Base-by-base conservation (phyloP, 2,113 vertebrate species). In the Antechinus stuartii region DNA sequence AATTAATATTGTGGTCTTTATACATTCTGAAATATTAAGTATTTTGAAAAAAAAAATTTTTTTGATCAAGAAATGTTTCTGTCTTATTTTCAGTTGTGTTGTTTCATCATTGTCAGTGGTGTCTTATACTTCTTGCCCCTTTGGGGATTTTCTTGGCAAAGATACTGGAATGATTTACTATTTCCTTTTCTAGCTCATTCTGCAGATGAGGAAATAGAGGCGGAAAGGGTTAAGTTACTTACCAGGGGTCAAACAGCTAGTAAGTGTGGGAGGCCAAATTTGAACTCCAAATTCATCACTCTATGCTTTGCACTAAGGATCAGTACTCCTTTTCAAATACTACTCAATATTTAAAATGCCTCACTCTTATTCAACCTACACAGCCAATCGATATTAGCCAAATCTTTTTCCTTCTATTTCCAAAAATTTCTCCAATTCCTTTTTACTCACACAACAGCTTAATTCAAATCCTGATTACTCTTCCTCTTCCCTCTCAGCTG, bases 1-100 rank as follows among this genome's bases (percentile, higher is more conserved):
- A 84, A 94, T 84, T 90, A 92, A 56, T 92, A 95, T 5, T 89
- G 54, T 56, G 50, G 91, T 16, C 35, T 91, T 91, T 93, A 94
- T 23, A 96, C 96, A 96, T 94, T 90, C 96, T 61, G 26, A 97
- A 93, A 16, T 14, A 91, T 91, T 26, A 92, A 55, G 57, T 68
- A 10, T 68, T 68, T 61, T 61, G 12, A 35, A n/a, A 19, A 89
- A 90, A 90, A 54, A 68, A 97, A 91, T 57, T 30, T 89, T 10
- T n/a, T 46, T 90, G 42, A 25, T 93, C 35, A 96, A 96, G 42
- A 68, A 61, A 19, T 92, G 2, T 52, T 93, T 61, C 89, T 9
- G 56, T 94, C 92, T 93, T 55, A 94, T 50, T 61, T 84, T 68
- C 46, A 35, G 90, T 2, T 93, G 11, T 35, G 61, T 68, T 35